Base-by-base conservation (phyloP, 1,140 invertebrate species). In the Gonioctena quinquepunctata region DNA sequence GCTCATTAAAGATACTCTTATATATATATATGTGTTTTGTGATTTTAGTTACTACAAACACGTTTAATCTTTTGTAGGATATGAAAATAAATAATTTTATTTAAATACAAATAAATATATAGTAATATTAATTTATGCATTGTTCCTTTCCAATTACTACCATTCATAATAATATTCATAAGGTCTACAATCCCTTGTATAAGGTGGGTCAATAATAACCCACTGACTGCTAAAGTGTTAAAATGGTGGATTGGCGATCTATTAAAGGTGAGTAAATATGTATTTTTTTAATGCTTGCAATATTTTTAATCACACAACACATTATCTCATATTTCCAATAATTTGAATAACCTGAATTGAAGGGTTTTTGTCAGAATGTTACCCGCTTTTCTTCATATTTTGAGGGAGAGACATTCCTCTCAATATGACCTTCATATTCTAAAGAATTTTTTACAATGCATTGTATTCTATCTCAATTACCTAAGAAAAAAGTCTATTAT, bases 321-420 rank as follows among this genome's bases (percentile, higher is more conserved):
- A 8, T 26, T 3, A 48, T 28, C 19, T 48, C 57, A 19, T 25
- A 25, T 23, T 60, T 4, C 8, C 8, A 60, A 16, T 23, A 26
- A 25, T 25, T 11, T 16, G 25, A 60, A 27, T 60, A 27, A 5
- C 5, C 26, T 60, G 3, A 60, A n/a, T n/a, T n/a, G 6, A 27
- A 8, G 3, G 16, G 13, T 22, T 11, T 54, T 16, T 54, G 3
- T 5, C 22, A 18, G 18, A 54, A 13, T 11, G 18, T 16, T 54
- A 1, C 3, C 18, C 19, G 18, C 8, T 21, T 54, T 54, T 54
- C 19, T 21, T 4, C 19, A 23, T 66, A 70, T 70, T 70, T 72
- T 23, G 19, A 70, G 73, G 73, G 73, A 75, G 73, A 75, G 71
- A 75, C 71, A 33, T 33, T 64, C 68, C 27, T 70, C 65, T 54